Conservation (phyloP, 2,113 vertebrate species). For the Etheostoma spectabile region DNA sequence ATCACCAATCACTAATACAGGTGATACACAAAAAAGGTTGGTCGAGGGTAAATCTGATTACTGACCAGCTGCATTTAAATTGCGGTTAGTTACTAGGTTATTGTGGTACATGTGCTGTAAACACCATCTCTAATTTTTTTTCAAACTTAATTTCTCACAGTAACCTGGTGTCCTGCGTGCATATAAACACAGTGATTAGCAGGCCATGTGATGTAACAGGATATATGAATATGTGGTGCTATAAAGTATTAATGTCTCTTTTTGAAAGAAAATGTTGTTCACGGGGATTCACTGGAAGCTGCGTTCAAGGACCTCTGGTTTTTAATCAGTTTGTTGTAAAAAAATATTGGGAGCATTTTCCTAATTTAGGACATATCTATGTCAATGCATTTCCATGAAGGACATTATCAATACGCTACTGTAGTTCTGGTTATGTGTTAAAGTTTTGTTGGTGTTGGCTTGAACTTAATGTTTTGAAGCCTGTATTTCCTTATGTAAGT, state of each 20-base stretch:
- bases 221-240: conserved; percentile 15
- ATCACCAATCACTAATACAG: neutral
- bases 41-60: neutral
- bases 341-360: neutral
- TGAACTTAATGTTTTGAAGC: neutral
- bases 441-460: neutral
- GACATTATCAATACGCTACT: neutral
- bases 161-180: conserved; percentile 1
- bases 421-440: neutral
- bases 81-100: neutral
- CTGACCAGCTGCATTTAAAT: neutral
- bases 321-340: neutral
- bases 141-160: conserved; percentile 10
- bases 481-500: neutral
- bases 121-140: neutral
- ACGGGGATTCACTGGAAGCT: neutral
- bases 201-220: neutral
- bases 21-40: neutral
- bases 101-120: conserved; percentile 4
- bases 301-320: neutral
- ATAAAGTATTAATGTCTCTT: neutral
- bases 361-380: too few species aligned
- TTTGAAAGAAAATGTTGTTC: neutral
- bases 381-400: neutral
- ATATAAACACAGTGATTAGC: conserved; percentile 21